Conservation (phyloP, 2,113 vertebrate genomes). For the Perca schrenkii region DNA sequence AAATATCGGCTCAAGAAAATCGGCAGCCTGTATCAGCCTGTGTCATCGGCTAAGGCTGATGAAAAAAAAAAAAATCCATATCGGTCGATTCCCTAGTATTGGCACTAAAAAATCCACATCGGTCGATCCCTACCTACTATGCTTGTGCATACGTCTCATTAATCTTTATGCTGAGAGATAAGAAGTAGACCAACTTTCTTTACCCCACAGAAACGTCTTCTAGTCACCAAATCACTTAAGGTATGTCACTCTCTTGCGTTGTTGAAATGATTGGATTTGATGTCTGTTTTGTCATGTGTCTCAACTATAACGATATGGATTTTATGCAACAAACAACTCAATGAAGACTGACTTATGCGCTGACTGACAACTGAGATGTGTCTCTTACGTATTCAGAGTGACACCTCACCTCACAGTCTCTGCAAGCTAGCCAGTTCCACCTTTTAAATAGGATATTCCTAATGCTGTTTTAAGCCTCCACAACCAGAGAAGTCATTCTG, state of each 20-base stretch:
- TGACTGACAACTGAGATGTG: neutral
- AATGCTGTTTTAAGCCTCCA: constrained; percentile 7
- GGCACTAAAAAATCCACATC: too few relatives aligned
- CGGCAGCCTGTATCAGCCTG: too few relatives aligned
- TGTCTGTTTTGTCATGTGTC: neutral
- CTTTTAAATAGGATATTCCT: constrained; percentile 38
- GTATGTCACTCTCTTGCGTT: neutral
- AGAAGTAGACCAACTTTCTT: neutral
- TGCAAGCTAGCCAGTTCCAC: constrained; percentile 1
- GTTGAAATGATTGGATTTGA: neutral
- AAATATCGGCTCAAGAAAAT: too few relatives aligned
- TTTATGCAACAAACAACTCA: neutral
- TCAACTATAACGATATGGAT: neutral
- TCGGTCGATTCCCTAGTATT: too few relatives aligned
- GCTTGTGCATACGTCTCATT: neutral
- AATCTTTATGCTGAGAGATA: neutral
- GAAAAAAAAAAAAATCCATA: too few relatives aligned
- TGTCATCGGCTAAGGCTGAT: too few relatives aligned
- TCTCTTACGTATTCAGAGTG: neutral
- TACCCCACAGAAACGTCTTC: neutral
- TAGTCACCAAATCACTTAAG: neutral
- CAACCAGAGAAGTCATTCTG: neutral
- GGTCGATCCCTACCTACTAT: too few relatives aligned
- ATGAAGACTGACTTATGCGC: neutral
- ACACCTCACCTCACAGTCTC: constrained; percentile 11